phyloP scores from a whole-genome alignment of 2,888 invertebrate genomes.

The Petrolisthes cinctipes region DNA sequence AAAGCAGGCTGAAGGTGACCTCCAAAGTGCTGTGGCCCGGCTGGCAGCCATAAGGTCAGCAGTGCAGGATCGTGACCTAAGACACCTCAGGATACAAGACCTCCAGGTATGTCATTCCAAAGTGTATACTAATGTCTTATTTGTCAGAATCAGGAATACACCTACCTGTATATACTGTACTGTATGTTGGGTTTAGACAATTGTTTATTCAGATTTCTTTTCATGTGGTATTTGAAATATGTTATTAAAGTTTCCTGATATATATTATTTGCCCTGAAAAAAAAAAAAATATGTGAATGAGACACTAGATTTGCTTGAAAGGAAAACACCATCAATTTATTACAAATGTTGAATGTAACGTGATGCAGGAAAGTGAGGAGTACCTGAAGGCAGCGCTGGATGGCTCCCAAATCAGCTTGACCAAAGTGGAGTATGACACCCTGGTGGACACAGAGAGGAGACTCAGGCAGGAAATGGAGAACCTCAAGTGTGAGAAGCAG shows the following conservation, averaged over 20 bases:
- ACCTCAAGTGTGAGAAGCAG: constrained; percentile 59
- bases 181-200: too few species aligned
- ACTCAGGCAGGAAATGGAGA: constrained; percentile 54
- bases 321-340: not conserved
- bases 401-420: constrained; percentile 45
- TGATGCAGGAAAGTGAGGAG: constrained; percentile 57
- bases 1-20: constrained; percentile 53
- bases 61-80: constrained; percentile 56
- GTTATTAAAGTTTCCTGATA: too few species aligned
- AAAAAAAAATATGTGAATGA: too few species aligned
- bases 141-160: too few species aligned
- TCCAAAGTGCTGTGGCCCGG: constrained; percentile 61
- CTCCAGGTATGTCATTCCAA: constrained; percentile 51
- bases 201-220: too few species aligned
- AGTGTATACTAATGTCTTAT: too few species aligned
- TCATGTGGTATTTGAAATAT: too few species aligned
- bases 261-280: too few species aligned
- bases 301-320: not conserved
- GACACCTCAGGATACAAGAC: constrained; percentile 57
- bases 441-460: constrained; percentile 53
- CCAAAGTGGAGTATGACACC: constrained; percentile 55
- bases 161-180: too few species aligned
- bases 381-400: constrained; percentile 51
- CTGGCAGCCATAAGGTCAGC: constrained; percentile 59
- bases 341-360: not conserved